These are phyloP conservation scores for Acanthococcus lagerstroemiae DNA, from an alignment of 2,888 invertebrate species.

Conservation along the genomic window DNA sequence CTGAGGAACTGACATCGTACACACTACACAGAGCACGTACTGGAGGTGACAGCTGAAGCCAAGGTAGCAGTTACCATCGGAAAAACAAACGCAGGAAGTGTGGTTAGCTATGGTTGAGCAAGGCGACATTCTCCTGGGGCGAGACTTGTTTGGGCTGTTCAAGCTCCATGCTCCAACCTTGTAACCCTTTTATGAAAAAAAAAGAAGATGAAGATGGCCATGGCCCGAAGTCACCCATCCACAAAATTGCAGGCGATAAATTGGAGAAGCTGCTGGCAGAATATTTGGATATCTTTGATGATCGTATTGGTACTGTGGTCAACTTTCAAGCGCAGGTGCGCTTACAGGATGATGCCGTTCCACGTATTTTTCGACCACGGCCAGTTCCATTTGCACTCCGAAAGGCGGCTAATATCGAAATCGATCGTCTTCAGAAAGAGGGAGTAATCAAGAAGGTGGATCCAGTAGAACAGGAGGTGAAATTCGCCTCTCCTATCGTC, in stretches of 20 bases:
- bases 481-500: not conserved
- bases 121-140: no score
- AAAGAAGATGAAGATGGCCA: no score
- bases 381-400: not conserved
- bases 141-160: no score
- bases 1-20: not conserved
- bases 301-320: not conserved
- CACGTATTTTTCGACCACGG: not conserved
- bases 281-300: not conserved
- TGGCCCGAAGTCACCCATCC: no score
- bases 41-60: not conserved
- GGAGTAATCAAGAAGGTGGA: not conserved
- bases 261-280: not conserved
- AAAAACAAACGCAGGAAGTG: not conserved
- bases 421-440: not conserved
- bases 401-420: not conserved
- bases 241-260: not conserved
- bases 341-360: not conserved
- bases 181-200: no score
- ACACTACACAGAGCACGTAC: no score
- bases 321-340: not conserved
- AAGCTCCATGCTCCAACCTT: no score
- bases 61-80: not conserved
- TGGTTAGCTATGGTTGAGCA: no score
- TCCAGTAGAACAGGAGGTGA: not conserved